A percentile compares a stretch with the other conserved stretches of the same genome.
Evolutionary conservation across 2,113 vertebrate species (phyloP).

Genomic region (Echinops telfairi): DNA sequence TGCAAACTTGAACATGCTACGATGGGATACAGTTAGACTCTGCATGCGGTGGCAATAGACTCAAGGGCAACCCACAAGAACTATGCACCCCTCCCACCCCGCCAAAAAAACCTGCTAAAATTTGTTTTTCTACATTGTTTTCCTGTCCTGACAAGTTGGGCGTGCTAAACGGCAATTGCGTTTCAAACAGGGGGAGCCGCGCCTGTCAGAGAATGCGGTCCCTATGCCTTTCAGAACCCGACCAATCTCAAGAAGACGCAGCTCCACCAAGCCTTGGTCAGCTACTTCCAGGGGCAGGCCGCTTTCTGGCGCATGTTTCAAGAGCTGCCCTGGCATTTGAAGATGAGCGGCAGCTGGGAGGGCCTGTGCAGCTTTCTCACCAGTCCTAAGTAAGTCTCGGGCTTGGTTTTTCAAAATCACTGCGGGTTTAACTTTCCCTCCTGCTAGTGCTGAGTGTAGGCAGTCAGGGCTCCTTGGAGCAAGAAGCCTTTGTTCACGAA

Average conservation of each 20-base stretch:
- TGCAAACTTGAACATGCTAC: not conserved
- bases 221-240: conserved; percentile 49
- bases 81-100: too few relatives aligned
- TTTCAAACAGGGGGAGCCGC: conserved; percentile 56
- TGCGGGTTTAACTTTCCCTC: not conserved
- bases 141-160: not conserved
- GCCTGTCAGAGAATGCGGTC: conserved; percentile 59
- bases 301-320: conserved; percentile 65
- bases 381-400: conserved; percentile 56
- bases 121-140: not conserved
- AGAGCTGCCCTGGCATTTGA: conserved; percentile 71
- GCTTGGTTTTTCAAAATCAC: too few relatives aligned
- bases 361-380: conserved; percentile 66
- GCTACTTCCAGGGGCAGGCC: conserved; percentile 66
- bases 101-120: too few relatives aligned
- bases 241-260: conserved; percentile 45
- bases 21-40: not conserved
- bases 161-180: not conserved
- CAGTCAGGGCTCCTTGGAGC: not conserved
- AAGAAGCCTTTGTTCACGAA: too few relatives aligned
- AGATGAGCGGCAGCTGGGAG: conserved; percentile 58
- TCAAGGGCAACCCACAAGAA: not conserved
- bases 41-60: not conserved
- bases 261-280: conserved; percentile 56
- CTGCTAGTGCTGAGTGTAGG: too few relatives aligned